Evolutionary conservation across 2,888 invertebrate genomes (phyloP), one percentile per base, ranked within the genome.

Genomic region (Drosophila mulleri): DNA sequence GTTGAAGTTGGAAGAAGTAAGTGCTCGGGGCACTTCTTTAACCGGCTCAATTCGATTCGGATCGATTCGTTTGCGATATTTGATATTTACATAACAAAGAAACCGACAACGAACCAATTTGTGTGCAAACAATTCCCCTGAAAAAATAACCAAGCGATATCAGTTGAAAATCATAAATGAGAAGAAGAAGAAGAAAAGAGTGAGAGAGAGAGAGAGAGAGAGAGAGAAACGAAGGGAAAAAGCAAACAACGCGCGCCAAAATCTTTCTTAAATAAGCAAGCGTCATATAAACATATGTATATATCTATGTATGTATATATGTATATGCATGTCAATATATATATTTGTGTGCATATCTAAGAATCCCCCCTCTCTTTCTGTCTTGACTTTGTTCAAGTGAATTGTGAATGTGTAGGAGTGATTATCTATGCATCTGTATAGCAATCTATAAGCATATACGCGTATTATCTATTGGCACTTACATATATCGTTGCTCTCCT

Each of bases 341-440:
- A 53, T 59, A 35, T 23, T 23, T 23, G 9, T 53, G 23, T 53
- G 5, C 16, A 23, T 20, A 23, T 53, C 37, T 23, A 18, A 20
- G 50, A 18, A 44, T 26, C 26, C n/a, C 68, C 50, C 23, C 32
- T 52, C 45, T 20, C 56, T 26, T 16, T 41, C 45, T 26, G 9
- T 23, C 63, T 45, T 41, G 45, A 58, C 63, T 80, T 52, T 78
- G 87, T 87, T 84, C 89, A 89, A 89, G 89, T 87, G 87, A 89
- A 80, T 87, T 89, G 56, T 68, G 63, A 42, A 62, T 72, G 75
- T 80, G 74, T 80, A 72, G 83, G 88, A 86, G 74, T 86, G 72
- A 72, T 75, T 72, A 79, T 82, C 75, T 67, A 42, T 58, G 37
- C 32, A 32, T 60, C 29, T n/a, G 42, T 20, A 14, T 48, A 48